These are phyloP conservation scores for Caiman crocodilus DNA, from an alignment of 2,797 vertebrate genomes.

Conservation along the genomic window DNA sequence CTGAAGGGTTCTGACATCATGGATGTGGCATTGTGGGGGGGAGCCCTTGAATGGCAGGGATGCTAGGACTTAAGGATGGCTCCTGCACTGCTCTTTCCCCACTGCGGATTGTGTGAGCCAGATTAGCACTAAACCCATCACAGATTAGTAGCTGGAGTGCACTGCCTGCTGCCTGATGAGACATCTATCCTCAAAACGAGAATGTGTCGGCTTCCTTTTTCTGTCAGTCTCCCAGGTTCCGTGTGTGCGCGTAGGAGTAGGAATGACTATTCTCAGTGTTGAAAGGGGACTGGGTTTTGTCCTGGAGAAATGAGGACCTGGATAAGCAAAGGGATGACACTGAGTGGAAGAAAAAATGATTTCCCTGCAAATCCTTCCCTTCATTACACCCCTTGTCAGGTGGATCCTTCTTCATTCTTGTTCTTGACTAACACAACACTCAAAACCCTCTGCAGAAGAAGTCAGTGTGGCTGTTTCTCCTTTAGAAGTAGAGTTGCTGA, in stretches of 20 bases:
- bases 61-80: no score
- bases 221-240: background rate
- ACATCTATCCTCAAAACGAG: background rate
- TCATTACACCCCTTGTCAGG: background rate
- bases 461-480: background rate
- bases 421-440: background rate
- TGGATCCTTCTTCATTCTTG: background rate
- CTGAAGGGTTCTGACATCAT: no score
- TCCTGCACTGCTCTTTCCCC: no score
- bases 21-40: no score
- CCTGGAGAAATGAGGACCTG: background rate
- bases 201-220: background rate
- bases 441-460: no score
- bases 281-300: background rate
- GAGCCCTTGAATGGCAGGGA: background rate
- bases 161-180: background rate
- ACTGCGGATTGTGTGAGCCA: no score
- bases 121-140: no score
- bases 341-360: background rate
- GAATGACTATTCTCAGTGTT: background rate
- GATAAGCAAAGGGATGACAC: background rate
- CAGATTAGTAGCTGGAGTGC: background rate
- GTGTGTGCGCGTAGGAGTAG: background rate
- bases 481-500: background rate
- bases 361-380: background rate